Percentiles rank a stretch among this genome's conserved stretches.
phyloP scores from a whole-genome alignment of 2,888 invertebrate species.

The Dorcus parallelipipedus region DNA sequence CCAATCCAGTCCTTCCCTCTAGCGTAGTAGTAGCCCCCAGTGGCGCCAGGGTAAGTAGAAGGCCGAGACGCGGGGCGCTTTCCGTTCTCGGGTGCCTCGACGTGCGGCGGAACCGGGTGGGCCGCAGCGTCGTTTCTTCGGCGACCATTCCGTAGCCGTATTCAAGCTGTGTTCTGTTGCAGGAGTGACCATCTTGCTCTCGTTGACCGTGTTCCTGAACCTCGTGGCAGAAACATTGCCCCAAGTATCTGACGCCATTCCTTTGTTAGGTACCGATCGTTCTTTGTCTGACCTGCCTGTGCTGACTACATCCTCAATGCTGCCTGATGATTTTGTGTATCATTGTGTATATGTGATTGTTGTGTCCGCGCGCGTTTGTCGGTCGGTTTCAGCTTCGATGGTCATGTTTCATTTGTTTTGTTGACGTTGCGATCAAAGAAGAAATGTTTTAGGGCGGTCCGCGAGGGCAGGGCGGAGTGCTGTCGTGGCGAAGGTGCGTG shows the following conservation, averaged over 20 bases:
- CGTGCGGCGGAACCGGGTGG: no score
- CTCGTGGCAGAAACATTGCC: conserved; percentile 99
- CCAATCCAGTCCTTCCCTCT: conserved; percentile 12
- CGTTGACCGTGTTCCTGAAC: conserved; percentile 99
- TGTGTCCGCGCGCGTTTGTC: conserved; percentile 44
- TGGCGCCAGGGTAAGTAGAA: conserved; percentile 19
- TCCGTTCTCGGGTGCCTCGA: no score
- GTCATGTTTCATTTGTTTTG: conserved; percentile 15
- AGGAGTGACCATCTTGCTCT: conserved; percentile 99
- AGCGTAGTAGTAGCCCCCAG: conserved; percentile 10
- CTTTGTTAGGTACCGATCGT: conserved; percentile 88
- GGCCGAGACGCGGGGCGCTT: conserved; percentile 7
- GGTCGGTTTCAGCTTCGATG: conserved; percentile 24
- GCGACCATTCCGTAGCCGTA: conserved; percentile 34
- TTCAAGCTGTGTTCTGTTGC: conserved; percentile 70
- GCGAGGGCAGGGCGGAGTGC: conserved; percentile 32
- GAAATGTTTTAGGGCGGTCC: conserved; percentile 48
- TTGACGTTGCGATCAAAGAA: conserved; percentile 44
- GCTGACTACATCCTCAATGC: conserved; percentile 50
- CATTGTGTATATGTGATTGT: conserved; percentile 49
- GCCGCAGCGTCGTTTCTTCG: no score
- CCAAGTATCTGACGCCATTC: conserved; percentile 99
- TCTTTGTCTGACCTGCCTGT: conserved; percentile 53
- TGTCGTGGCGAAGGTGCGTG: conserved; percentile 29
- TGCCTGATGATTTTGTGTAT: conserved; percentile 50